Percentiles rank a stretch among this genome's conserved stretches.
phyloP scores from a whole-genome alignment of 92 coral and sea anemone species.

The Parazoanthus atlanticus region DNA sequence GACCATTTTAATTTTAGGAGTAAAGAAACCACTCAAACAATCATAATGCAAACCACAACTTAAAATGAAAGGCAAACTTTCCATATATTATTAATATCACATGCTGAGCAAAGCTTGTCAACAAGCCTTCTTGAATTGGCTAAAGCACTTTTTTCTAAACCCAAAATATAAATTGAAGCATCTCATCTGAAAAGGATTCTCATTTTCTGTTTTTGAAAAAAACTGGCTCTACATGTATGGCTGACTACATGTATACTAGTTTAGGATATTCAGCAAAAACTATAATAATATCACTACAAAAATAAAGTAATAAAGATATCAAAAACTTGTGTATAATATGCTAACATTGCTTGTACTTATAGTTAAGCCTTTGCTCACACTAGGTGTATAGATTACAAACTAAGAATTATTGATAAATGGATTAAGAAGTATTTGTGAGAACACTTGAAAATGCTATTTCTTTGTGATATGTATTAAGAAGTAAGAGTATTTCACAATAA shows the following conservation, averaged over 20 bases:
- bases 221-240: background rate
- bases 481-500: too few species aligned
- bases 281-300: too few species aligned
- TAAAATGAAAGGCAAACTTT: background rate
- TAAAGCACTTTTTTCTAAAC: background rate
- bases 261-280: too few species aligned
- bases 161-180: background rate
- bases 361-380: too few species aligned
- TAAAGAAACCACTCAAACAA: background rate
- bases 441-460: too few species aligned
- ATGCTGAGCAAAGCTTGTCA: constrained; percentile 14
- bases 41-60: background rate
- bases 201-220: background rate
- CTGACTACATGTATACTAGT: background rate
- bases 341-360: too few species aligned
- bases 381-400: too few species aligned
- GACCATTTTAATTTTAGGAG: background rate
- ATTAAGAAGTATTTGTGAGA: too few species aligned
- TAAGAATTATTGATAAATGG: too few species aligned
- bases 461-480: too few species aligned
- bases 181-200: background rate
- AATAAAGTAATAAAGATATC: too few species aligned
- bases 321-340: too few species aligned
- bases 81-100: background rate
- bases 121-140: background rate